Evolutionary conservation across 2,888 invertebrate species (phyloP).

Genomic region (Eupeodes luniger): DNA sequence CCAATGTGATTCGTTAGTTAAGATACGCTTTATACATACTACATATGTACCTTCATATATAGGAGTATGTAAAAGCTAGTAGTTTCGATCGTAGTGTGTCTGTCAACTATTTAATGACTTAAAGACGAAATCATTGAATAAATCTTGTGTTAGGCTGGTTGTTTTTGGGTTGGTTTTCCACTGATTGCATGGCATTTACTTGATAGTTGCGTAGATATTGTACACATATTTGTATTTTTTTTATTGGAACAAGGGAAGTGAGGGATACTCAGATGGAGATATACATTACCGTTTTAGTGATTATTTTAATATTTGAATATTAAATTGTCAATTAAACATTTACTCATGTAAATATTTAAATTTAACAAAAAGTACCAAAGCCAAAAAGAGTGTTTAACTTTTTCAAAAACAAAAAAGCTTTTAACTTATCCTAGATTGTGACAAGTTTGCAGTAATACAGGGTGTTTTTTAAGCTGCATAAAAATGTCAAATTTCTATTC

Average conservation of each 20-base stretch:
- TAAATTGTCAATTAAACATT: no score
- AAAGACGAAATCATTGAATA: conserved; percentile 70
- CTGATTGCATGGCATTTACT: conserved; percentile 19
- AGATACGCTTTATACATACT: conserved; percentile 37
- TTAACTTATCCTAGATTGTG: no score
- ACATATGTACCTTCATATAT: no score
- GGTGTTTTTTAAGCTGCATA: no score
- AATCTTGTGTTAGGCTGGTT: conserved; percentile 54
- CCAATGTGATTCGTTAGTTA: conserved; percentile 57
- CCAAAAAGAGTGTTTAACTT: no score
- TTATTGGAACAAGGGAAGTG: not conserved
- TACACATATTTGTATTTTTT: not conserved
- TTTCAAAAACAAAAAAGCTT: no score
- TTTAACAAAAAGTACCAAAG: no score
- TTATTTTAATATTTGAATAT: no score
- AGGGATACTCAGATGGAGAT: not conserved
- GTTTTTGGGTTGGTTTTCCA: conserved; percentile 34
- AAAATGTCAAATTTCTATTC: no score
- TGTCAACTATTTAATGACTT: conserved; percentile 70
- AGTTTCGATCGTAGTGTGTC: conserved; percentile 39
- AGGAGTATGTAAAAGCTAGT: conserved; percentile 16
- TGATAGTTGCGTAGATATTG: not conserved
- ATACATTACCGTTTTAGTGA: no score
- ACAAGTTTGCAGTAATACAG: no score
- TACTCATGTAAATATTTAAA: no score